A percentile compares a stretch with the other conserved stretches of the same genome.
These are phyloP conservation scores for Adrianichthys oophorus DNA, from an alignment of 2,797 vertebrate genomes.

Conservation along the genomic window DNA sequence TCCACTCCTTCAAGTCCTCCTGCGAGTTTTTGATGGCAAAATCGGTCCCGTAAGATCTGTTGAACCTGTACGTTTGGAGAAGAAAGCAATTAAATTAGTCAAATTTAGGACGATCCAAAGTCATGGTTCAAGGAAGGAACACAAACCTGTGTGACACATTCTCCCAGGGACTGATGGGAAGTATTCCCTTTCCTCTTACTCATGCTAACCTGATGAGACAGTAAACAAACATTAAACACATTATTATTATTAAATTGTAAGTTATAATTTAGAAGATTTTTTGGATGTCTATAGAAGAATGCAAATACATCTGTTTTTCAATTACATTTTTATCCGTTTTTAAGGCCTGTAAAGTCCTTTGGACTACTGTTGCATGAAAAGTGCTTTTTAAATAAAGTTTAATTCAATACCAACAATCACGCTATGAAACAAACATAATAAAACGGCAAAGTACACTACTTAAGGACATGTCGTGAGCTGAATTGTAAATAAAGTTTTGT, in stretches of 20 bases:
- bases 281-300: no score
- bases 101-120: background rate
- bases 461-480: background rate
- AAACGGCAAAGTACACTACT: no score
- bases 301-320: no score
- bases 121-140: background rate
- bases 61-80: slow-evolving; percentile 77
- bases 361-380: no score
- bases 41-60: slow-evolving; percentile 81
- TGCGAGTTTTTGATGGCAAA: slow-evolving; percentile 78
- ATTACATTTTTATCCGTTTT: no score
- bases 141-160: slow-evolving; percentile 86
- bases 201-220: slow-evolving; percentile 64
- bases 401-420: no score
- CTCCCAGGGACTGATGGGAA: slow-evolving; percentile 57
- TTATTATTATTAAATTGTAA: no score
- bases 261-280: no score
- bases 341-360: no score
- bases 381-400: no score
- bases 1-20: slow-evolving; percentile 80
- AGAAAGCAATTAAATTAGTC: background rate
- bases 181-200: slow-evolving; percentile 82
- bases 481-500: slow-evolving; percentile 1
- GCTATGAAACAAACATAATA: no score
- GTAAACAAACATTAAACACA: background rate